Base-by-base conservation (phyloP, 92 coral and sea anemone genomes). In the Ricordea florida region DNA sequence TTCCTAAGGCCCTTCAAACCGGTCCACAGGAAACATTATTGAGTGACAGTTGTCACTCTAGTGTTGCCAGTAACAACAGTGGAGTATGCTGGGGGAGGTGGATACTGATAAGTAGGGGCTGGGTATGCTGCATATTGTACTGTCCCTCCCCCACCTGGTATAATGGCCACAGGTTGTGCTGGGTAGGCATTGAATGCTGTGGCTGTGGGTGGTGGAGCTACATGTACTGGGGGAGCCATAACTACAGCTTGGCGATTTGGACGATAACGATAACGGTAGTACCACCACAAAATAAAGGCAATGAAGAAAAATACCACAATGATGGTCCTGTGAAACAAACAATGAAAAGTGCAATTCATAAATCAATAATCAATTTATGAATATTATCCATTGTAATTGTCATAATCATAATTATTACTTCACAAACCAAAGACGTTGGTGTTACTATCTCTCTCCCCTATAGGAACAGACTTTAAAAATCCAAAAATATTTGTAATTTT, bases 201-300 rank as follows among this genome's bases (percentile, higher is more conserved):
- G 0, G 20, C 48, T 9, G 47, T 33, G 3, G 17, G 42, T 20
- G 87, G 61, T 1, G 70, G n/a, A 6, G 69, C 44, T 2, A 28
- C 84, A 13, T 62, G 66, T 14, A 55, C 59, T 56, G 68, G 24
- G 0, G 57, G 26, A 2, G 53, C 47, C 8, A 81, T 66, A 36
- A 84, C 76, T n/a, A 69, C 42, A 4, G 72, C 52, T 20, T 55
- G 89, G 6, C 86, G 90, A 10, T 73, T 71, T 42, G 91, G 99
- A 26, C 85, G 92, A 57, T 92, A 86, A 38, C 93, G 97, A 47
- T 90, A 90, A 31, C 97, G 93, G 45, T 96, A 96, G 76, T 93
- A 96, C 99, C 99, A 96, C 91, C 99, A 96, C 27, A 86, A 44
- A 10, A 91, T 40, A 37, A 91, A 87, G 18, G 59, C 55, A 26